A percentile compares a stretch with the other conserved stretches of the same genome.
phyloP scores from a whole-genome alignment of 2,113 vertebrate genomes.

The Sphaerodactylus townsendi region DNA sequence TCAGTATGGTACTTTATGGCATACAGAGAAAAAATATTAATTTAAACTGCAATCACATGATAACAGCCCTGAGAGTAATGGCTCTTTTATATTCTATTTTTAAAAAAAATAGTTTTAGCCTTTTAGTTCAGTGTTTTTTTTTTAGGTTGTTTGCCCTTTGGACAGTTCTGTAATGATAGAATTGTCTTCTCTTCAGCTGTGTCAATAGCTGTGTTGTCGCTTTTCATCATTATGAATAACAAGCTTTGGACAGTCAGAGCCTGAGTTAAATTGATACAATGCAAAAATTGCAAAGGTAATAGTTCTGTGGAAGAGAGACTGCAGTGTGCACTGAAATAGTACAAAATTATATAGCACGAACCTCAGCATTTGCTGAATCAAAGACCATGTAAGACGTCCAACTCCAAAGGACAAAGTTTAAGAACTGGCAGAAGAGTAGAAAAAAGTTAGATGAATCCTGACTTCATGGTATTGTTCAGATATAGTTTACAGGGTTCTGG shows the following conservation, averaged over 20 bases:
- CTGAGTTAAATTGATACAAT: conserved; percentile 42
- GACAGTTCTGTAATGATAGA: conserved; percentile 27
- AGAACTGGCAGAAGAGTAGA: too few species aligned
- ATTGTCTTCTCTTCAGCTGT: conserved; percentile 10
- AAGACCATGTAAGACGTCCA: neutral
- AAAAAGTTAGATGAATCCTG: too few species aligned
- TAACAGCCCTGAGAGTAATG: conserved; percentile 7
- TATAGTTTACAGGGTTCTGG: too few species aligned
- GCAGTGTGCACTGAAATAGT: conserved; percentile 33
- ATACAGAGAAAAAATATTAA: neutral
- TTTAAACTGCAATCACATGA: neutral
- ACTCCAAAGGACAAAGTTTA: too few species aligned
- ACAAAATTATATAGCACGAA: neutral
- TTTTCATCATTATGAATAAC: conserved; percentile 32
- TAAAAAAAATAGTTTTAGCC: conserved; percentile 30
- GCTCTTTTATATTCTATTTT: conserved; percentile 26
- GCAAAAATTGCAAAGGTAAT: conserved; percentile 32
- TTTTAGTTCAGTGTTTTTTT: conserved; percentile 53
- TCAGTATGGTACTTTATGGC: neutral
- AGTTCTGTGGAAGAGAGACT: neutral
- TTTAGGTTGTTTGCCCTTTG: too few species aligned
- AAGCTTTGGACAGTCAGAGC: conserved; percentile 35
- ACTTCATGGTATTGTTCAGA: too few species aligned
- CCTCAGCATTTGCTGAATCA: neutral
- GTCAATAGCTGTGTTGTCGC: conserved; percentile 36